Conservation (phyloP, 1,140 invertebrate genomes). For the Intoshia linei region DNA sequence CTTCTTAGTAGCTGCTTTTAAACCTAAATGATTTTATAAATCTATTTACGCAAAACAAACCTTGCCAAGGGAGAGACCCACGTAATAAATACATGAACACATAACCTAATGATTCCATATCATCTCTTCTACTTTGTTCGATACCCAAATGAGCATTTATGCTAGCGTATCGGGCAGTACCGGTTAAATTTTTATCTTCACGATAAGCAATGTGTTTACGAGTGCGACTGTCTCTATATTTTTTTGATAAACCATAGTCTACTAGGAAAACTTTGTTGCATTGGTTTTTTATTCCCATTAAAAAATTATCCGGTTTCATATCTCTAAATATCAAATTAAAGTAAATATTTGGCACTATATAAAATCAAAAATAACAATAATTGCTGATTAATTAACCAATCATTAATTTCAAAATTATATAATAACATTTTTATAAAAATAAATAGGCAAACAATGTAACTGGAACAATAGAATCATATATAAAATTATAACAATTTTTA, state of each 20-base stretch:
- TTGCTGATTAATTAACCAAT: too few species aligned
- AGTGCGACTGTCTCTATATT: constrained; percentile 6
- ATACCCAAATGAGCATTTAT: constrained; percentile 65
- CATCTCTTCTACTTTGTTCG: constrained; percentile 41
- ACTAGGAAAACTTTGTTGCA: constrained; percentile 39
- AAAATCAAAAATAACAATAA: too few species aligned
- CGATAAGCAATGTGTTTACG: constrained; percentile 7
- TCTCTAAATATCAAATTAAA: constrained; percentile 32
- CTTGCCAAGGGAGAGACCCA: constrained; percentile 67
- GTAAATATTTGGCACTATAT: too few species aligned
- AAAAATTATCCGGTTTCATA: constrained; percentile 24
- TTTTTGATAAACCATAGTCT: constrained; percentile 4
- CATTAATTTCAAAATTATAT: too few species aligned
- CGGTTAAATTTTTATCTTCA: constrained; percentile 8
- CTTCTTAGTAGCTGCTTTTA: constrained; percentile 57
- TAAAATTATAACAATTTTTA: too few species aligned
- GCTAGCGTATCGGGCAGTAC: constrained; percentile 10
- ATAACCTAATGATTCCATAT: constrained; percentile 78
- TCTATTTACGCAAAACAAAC: constrained; percentile 25
- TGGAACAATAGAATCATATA: too few species aligned
- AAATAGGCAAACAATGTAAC: too few species aligned
- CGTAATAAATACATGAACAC: constrained; percentile 75
- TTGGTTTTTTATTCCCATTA: constrained; percentile 60
- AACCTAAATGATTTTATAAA: constrained; percentile 12
- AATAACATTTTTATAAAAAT: too few species aligned